phyloP scores from a whole-genome alignment of 2,888 invertebrate species.

The Antheraea yamamai region DNA sequence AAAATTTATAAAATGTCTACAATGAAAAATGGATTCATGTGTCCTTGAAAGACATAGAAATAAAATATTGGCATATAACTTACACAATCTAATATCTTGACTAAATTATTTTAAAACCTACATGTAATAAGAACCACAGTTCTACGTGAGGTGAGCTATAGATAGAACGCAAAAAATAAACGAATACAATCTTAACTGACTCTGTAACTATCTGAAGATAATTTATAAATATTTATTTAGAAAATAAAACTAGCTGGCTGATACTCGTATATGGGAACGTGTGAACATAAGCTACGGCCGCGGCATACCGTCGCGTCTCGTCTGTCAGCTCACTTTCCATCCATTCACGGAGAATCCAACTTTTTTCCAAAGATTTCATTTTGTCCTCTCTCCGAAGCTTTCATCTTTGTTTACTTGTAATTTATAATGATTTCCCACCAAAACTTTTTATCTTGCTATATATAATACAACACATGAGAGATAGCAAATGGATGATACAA shows the following conservation, averaged over 20 bases:
- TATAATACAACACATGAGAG: neutral
- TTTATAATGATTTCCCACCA: slow-evolving; percentile 4
- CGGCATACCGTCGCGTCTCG: slow-evolving; percentile 44
- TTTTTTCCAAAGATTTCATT: slow-evolving; percentile 78
- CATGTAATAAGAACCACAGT: neutral
- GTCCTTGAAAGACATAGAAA: no score
- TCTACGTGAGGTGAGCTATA: neutral
- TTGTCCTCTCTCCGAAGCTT: slow-evolving; percentile 68
- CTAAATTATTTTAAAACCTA: neutral
- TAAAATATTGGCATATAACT: no score
- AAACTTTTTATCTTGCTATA: neutral
- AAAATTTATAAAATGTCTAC: no score
- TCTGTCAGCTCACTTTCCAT: slow-evolving; percentile 75
- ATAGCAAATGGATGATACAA: neutral
- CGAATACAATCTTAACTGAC: neutral
- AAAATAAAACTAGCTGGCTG: slow-evolving; percentile 50
- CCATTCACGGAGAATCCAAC: slow-evolving; percentile 77
- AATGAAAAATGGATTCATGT: no score
- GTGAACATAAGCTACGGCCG: slow-evolving; percentile 70
- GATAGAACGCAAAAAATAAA: neutral
- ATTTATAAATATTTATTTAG: slow-evolving; percentile 47
- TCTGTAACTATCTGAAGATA: slow-evolving; percentile 24
- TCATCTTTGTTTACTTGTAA: slow-evolving; percentile 54
- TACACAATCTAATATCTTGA: neutral
- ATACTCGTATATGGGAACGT: slow-evolving; percentile 56